Evolutionary conservation across 2,113 vertebrate species (phyloP).

Genomic region (Corythoichthys intestinalis): DNA sequence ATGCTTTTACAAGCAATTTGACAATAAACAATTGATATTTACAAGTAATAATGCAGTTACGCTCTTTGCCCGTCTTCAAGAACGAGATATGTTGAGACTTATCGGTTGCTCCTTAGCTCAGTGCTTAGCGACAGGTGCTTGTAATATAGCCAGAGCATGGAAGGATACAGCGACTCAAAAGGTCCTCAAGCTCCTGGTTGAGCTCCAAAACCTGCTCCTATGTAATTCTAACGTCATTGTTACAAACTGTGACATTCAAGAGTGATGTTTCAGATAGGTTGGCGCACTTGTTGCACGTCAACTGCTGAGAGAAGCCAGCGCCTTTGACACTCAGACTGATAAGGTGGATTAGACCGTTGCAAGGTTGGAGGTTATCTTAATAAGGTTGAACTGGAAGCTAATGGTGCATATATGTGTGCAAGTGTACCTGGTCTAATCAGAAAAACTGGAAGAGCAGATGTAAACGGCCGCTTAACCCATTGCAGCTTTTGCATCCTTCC

Average conservation of each 20-base stretch:
- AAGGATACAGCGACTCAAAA: slow-evolving; percentile 14
- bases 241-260: slow-evolving; percentile 8
- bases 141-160: slow-evolving; percentile 10
- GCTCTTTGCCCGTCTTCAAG: slow-evolving; percentile 6
- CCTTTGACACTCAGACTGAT: slow-evolving; percentile 22
- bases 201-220: not conserved
- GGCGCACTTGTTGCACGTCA: slow-evolving; percentile 44
- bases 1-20: slow-evolving; percentile 3
- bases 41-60: not conserved
- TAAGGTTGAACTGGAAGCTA: slow-evolving; percentile 30
- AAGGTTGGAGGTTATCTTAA: slow-evolving; percentile 59
- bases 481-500: slow-evolving; percentile 29
- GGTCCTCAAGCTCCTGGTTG: not conserved
- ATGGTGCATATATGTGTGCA: slow-evolving; percentile 14
- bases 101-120: slow-evolving; percentile 1
- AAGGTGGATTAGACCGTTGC: slow-evolving; percentile 31
- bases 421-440: slow-evolving; percentile 24
- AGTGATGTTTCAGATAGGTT: slow-evolving; percentile 21
- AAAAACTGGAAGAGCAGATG: slow-evolving; percentile 22
- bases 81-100: slow-evolving; percentile 19
- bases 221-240: slow-evolving; percentile 10
- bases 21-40: slow-evolving; percentile 14
- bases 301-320: slow-evolving; percentile 28
- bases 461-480: slow-evolving; percentile 33
- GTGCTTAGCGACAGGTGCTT: slow-evolving; percentile 40